These are phyloP conservation scores for Anableps anableps DNA, from an alignment of 2,797 vertebrate species.

Conservation along the genomic window DNA sequence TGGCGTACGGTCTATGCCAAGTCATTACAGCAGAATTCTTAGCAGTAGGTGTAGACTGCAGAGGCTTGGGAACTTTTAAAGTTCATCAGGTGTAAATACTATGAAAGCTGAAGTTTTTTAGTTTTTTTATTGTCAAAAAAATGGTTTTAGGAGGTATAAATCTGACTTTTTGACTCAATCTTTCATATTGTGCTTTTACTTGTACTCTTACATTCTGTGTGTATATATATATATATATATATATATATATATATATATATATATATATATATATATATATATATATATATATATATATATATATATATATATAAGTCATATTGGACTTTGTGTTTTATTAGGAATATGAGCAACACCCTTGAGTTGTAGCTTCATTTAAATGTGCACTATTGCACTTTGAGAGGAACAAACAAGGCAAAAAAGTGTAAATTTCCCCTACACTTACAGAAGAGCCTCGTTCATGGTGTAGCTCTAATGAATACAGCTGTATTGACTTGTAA, in stretches of 20 bases:
- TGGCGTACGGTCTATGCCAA: conserved; percentile 41
- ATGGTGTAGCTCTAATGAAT: conserved; percentile 5
- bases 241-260: too few species aligned
- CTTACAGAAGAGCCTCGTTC: conserved; percentile 15
- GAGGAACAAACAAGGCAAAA: conserved; percentile 7
- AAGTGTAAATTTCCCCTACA: conserved; percentile 5
- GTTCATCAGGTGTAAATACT: conserved; percentile 28
- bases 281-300: too few species aligned
- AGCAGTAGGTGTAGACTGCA: conserved; percentile 47
- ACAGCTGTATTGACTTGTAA: conserved; percentile 7
- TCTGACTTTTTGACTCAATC: neutral
- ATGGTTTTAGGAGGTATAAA: neutral
- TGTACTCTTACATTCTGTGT: neutral
- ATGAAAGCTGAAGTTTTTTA: neutral
- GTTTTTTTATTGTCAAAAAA: neutral
- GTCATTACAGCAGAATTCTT: conserved; percentile 59
- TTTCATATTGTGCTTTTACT: neutral
- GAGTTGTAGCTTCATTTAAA: neutral
- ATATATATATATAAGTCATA: neutral
- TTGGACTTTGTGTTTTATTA: neutral
- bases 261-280: too few species aligned
- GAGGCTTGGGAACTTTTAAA: conserved; percentile 12
- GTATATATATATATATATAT: too few species aligned
- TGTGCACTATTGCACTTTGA: neutral
- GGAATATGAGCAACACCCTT: conserved; percentile 9